Conservation (phyloP, 2,113 vertebrate genomes). For the Ageneiosus marmoratus region DNA sequence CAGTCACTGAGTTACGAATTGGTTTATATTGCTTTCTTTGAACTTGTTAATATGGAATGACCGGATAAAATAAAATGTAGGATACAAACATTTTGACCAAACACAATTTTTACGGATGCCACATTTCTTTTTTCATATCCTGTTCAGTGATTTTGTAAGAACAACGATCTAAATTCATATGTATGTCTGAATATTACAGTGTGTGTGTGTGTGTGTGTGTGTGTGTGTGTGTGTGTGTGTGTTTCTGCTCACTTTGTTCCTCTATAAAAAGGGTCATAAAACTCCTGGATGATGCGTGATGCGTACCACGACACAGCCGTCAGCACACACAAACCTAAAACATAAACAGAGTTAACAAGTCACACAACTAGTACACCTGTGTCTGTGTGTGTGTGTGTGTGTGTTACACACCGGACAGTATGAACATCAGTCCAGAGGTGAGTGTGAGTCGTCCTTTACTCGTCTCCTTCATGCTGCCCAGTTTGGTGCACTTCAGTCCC, state of each 20-base stretch:
- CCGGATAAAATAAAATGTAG: no score
- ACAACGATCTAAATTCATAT: no score
- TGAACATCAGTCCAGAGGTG: conserved; percentile 74
- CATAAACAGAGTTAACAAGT: neutral
- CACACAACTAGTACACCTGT: neutral
- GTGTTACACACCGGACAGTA: conserved; percentile 76
- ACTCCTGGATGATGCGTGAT: conserved; percentile 65
- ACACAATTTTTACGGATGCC: no score
- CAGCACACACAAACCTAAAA: conserved; percentile 66
- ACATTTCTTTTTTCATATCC: no score
- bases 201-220: neutral
- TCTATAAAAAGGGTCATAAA: conserved; percentile 63
- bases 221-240: neutral
- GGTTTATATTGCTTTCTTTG: no score
- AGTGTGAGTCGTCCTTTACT: conserved; percentile 76
- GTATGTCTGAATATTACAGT: no score
- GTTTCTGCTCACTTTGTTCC: conserved; percentile 62
- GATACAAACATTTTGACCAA: no score
- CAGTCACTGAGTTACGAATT: no score
- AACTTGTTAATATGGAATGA: no score
- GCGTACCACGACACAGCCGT: conserved; percentile 71
- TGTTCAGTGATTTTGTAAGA: no score
- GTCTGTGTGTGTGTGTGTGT: neutral
- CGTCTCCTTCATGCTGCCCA: conserved; percentile 69
- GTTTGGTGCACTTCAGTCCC: conserved; percentile 82